A percentile compares a stretch with the other conserved stretches of the same genome.
Conservation (phyloP, 2,888 invertebrate genomes). For the Drosophila rubida region DNA sequence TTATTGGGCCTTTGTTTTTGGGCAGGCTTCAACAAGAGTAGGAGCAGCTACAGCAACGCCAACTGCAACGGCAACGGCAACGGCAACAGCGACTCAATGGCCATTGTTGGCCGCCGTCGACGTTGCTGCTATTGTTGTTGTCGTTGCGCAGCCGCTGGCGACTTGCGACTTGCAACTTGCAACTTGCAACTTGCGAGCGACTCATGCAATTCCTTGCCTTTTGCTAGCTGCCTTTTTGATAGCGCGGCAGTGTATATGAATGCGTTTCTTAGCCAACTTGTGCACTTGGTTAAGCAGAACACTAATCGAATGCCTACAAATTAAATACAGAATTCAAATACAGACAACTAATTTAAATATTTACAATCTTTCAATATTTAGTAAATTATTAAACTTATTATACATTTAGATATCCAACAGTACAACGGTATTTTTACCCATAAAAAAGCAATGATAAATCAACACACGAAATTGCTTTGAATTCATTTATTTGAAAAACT, state of each 20-base stretch:
- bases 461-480: too few relatives aligned
- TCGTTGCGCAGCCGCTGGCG: constrained; percentile 63
- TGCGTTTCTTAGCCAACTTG: constrained; percentile 3
- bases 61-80: constrained; percentile 43
- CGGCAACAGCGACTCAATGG: constrained; percentile 69
- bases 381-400: too few relatives aligned
- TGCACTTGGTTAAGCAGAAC: background rate
- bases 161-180: constrained; percentile 50
- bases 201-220: constrained; percentile 59
- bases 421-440: too few relatives aligned
- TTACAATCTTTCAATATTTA: too few relatives aligned
- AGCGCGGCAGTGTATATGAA: constrained; percentile 48
- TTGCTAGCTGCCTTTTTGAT: constrained; percentile 64
- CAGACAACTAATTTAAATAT: too few relatives aligned
- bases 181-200: constrained; percentile 38
- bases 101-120: constrained; percentile 68
- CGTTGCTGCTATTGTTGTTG: constrained; percentile 37
- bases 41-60: constrained; percentile 31
- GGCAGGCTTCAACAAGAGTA: constrained; percentile 55
- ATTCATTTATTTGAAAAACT: too few relatives aligned
- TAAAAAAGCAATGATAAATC: too few relatives aligned
- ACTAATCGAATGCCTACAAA: too few relatives aligned
- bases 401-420: too few relatives aligned
- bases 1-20: constrained; percentile 78
- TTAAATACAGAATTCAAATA: too few relatives aligned